Conservation (phyloP, 30 jellyfish, hydroid and myxozoan genomes). For the Aurelia coerulea region DNA sequence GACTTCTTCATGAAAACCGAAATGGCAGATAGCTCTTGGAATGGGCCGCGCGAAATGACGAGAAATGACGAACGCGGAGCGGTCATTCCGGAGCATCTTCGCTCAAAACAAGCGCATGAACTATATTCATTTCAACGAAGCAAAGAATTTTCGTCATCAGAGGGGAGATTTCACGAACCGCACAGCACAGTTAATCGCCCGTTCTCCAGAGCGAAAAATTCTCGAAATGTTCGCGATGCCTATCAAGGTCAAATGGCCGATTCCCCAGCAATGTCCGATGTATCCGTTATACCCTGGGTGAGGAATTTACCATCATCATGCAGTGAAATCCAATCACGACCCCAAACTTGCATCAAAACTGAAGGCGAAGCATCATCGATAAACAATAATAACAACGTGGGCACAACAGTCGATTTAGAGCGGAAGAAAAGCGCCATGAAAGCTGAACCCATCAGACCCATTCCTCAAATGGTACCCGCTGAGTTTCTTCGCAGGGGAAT, state of each 20-base stretch:
- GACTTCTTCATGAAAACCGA: slow-evolving; percentile 64
- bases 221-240: slow-evolving; percentile 10
- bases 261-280: slow-evolving; percentile 74
- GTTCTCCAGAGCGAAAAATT: slow-evolving; percentile 11
- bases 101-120: slow-evolving; percentile 8
- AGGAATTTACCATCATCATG: slow-evolving; percentile 54
- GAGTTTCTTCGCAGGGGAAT: slow-evolving; percentile 78
- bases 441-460: slow-evolving; percentile 82
- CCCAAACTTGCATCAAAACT: slow-evolving; percentile 37
- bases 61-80: slow-evolving; percentile 51
- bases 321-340: slow-evolving; percentile 56
- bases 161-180: slow-evolving; percentile 48
- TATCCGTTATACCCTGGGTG: slow-evolving; percentile 70
- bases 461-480: slow-evolving; percentile 89
- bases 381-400: slow-evolving; percentile 34
- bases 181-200: slow-evolving; percentile 30
- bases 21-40: slow-evolving; percentile 73
- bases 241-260: slow-evolving; percentile 38
- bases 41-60: slow-evolving; percentile 65
- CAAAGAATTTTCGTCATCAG: slow-evolving; percentile 14
- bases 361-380: slow-evolving; percentile 65
- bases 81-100: neutral
- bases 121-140: slow-evolving; percentile 23
- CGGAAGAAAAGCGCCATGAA: slow-evolving; percentile 55
- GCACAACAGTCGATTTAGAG: slow-evolving; percentile 59